These are phyloP conservation scores for Mimachlamys varia DNA, from an alignment of 2,888 invertebrate species.

Conservation along the genomic window DNA sequence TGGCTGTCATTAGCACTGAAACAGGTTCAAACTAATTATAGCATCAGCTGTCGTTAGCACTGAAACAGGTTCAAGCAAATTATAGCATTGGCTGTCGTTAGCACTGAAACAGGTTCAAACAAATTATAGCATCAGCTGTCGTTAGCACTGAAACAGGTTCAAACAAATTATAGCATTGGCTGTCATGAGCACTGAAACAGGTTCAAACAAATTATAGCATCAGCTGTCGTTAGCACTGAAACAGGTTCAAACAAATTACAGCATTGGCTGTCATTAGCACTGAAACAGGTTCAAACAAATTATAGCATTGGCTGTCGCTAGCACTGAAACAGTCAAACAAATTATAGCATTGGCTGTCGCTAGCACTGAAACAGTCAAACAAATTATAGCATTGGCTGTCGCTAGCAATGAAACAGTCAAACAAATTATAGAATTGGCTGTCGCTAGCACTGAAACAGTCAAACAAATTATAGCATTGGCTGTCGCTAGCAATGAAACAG, in stretches of 20 bases:
- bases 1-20: slow-evolving; percentile 52
- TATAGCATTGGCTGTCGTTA: slow-evolving; percentile 52
- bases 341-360: slow-evolving; percentile 50
- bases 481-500: slow-evolving; percentile 48
- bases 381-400: slow-evolving; percentile 47
- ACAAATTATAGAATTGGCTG: slow-evolving; percentile 45
- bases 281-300: slow-evolving; percentile 22
- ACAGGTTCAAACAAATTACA: background rate
- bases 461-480: slow-evolving; percentile 44
- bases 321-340: slow-evolving; percentile 40
- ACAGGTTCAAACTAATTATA: background rate
- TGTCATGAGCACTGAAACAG: slow-evolving; percentile 49
- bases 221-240: slow-evolving; percentile 52
- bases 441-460: slow-evolving; percentile 47
- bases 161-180: slow-evolving; percentile 44
- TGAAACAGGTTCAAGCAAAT: slow-evolving; percentile 14
- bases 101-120: slow-evolving; percentile 40
- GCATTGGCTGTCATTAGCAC: slow-evolving; percentile 53
- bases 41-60: slow-evolving; percentile 53
- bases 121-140: slow-evolving; percentile 47
- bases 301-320: slow-evolving; percentile 51
- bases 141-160: slow-evolving; percentile 46
- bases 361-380: slow-evolving; percentile 42
- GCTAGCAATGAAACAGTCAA: slow-evolving; percentile 45
- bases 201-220: slow-evolving; percentile 38